Evolutionary conservation across 2,797 vertebrate genomes (phyloP).

Genomic region (Pipistrellus pygmaeus): DNA sequence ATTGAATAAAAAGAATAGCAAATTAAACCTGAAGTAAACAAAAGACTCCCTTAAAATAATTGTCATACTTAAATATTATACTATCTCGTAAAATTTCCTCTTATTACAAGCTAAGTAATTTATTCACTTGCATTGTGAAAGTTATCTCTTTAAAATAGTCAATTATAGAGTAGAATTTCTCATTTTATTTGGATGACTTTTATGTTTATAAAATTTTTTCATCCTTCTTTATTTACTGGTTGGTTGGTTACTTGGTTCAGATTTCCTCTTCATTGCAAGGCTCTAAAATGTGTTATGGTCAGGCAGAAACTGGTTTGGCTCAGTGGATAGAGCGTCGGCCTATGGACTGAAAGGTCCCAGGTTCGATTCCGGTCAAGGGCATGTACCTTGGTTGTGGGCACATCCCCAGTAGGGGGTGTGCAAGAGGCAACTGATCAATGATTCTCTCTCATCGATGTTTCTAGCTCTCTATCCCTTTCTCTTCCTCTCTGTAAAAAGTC

Average conservation of each 20-base stretch:
- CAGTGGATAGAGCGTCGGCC: too few species aligned
- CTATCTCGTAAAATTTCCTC: not conserved
- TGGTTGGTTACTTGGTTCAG: not conserved
- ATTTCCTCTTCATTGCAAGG: constrained; percentile 3
- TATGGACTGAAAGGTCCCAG: too few species aligned
- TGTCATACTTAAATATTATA: constrained; percentile 14
- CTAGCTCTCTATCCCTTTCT: too few species aligned
- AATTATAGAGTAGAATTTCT: not conserved
- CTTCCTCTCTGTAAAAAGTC: too few species aligned
- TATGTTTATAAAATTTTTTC: not conserved
- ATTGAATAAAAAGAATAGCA: not conserved
- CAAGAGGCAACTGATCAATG: too few species aligned
- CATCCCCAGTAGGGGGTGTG: too few species aligned
- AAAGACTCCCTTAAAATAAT: constrained; percentile 58
- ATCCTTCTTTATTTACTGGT: constrained; percentile 16
- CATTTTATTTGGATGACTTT: constrained; percentile 42
- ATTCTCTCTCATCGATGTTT: too few species aligned
- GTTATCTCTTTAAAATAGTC: constrained; percentile 42
- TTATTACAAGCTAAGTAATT: constrained; percentile 40
- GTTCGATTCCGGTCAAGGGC: too few species aligned
- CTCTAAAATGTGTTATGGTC: constrained; percentile 25
- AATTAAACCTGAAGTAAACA: not conserved
- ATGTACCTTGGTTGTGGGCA: too few species aligned
- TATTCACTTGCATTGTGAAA: constrained; percentile 45
- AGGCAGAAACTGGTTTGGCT: not conserved